Conservation (phyloP, 1,140 invertebrate species). For the Lethrus apterus region DNA sequence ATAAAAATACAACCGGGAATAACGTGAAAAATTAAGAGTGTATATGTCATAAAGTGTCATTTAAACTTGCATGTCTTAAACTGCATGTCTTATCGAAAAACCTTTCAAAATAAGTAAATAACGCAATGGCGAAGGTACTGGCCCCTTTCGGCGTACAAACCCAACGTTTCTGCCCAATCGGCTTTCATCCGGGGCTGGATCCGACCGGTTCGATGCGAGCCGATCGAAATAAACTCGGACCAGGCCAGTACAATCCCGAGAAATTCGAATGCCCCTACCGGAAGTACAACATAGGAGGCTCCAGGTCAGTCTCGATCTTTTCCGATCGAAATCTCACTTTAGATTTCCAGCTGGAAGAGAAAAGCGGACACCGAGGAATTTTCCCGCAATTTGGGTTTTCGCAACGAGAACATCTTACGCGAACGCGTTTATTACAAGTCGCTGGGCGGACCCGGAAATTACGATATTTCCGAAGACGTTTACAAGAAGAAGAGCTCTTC, state of each 20-base stretch:
- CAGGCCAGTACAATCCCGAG: conserved; percentile 26
- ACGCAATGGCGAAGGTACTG: not conserved
- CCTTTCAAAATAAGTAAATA: not conserved
- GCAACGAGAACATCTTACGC: conserved; percentile 26
- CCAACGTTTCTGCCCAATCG: conserved; percentile 26
- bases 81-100: too few species aligned
- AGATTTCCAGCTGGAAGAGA: conserved; percentile 28
- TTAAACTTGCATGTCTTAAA: too few species aligned
- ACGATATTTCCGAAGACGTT: conserved; percentile 28
- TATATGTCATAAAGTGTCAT: too few species aligned
- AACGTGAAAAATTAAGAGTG: too few species aligned
- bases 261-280: conserved; percentile 18
- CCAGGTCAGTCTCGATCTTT: not conserved
- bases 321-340: not conserved
- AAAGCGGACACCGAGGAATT: conserved; percentile 30
- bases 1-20: too few species aligned
- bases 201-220: conserved; percentile 20
- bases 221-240: conserved; percentile 22
- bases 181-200: conserved; percentile 31
- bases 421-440: conserved; percentile 23
- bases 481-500: conserved; percentile 18
- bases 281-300: not conserved
- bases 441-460: conserved; percentile 30
- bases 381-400: conserved; percentile 32
- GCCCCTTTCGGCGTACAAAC: conserved; percentile 25